Conservation (phyloP, 2,888 invertebrate species). For the Tetragonula carbonaria region DNA sequence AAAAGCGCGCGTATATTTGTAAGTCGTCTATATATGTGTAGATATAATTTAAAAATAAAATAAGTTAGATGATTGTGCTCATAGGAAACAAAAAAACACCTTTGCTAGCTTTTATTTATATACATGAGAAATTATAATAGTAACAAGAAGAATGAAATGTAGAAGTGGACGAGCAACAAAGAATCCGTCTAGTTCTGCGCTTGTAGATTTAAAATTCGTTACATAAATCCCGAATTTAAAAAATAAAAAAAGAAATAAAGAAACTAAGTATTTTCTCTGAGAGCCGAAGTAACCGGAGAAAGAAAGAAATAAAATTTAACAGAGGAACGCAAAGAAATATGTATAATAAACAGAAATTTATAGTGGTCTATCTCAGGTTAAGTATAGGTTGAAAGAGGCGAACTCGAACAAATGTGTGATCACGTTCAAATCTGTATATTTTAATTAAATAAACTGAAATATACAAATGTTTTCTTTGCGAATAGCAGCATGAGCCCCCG, state of each 20-base stretch:
- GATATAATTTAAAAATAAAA: constrained; percentile 19
- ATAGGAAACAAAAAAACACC: constrained; percentile 52
- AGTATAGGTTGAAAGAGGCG: constrained; percentile 54
- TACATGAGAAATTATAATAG: constrained; percentile 52
- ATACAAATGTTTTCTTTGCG: constrained; percentile 51
- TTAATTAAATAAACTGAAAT: constrained; percentile 80
- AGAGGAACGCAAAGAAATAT: constrained; percentile 2
- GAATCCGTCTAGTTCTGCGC: constrained; percentile 58
- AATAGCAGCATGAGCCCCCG: not conserved
- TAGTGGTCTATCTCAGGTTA: constrained; percentile 70
- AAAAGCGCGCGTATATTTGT: constrained; percentile 46
- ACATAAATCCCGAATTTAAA: constrained; percentile 44
- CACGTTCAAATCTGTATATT: constrained; percentile 82
- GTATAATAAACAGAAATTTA: constrained; percentile 54
- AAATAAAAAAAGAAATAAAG: constrained; percentile 5
- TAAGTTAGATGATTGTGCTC: constrained; percentile 48
- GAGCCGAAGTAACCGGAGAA: constrained; percentile 28
- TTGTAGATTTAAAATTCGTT: constrained; percentile 69
- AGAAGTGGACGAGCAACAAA: constrained; percentile 27
- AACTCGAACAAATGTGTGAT: constrained; percentile 80
- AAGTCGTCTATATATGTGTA: constrained; percentile 50
- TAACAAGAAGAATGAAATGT: not conserved
- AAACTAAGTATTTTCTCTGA: constrained; percentile 76
- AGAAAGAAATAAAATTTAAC: constrained; percentile 46
- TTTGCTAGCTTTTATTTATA: constrained; percentile 74